Base-by-base conservation (phyloP, 2,797 vertebrate species). In the Lophotriccus pileatus region DNA sequence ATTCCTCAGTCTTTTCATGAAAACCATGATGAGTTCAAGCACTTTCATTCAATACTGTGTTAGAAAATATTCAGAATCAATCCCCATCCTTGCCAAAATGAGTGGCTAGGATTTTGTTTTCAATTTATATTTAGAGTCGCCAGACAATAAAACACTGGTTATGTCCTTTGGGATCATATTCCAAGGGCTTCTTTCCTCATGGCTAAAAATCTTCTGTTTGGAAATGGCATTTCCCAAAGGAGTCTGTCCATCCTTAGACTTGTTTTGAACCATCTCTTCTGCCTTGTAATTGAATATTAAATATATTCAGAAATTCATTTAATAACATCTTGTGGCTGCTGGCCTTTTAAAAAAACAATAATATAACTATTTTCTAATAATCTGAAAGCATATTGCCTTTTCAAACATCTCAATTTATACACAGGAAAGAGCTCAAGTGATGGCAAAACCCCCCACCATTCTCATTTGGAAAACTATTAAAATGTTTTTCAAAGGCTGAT, bases 331-430 rank as follows among this genome's bases (percentile, higher is more conserved):
- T 66, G 66, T 84, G 69, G 75, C 47, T 92, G 55, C 60, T 91
- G 36, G 66, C 88, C 70, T 84, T 81, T 84, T 59, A 53, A 91
- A 90, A 90, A 94, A 92, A 81, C 84, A 95, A 63, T 90, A 84
- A 94, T 10, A 5, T 69, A 86, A 67, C 63, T 79, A 58, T 91
- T 96, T 96, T 90, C 70, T 86, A 91, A 90, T 88, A 87, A 84
- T 84, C 74, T 79, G 63, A 90, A 88, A 86, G 91, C 63, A 70
- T 82, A 88, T 82, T 95, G 70, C 63, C 70, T 88, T 95, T 93
- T 70, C 66, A 81, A 91, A 86, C 34, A 21, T 84, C 68, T 90
- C 62, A 55, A 56, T 79, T 78, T 90, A 86, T 70, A 64, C 1
- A 23, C 41, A 70, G 76, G 50, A 86, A 96, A 82, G 47, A 88